These are phyloP conservation scores for Danio kyathit DNA, from an alignment of 2,797 vertebrate species.

Conservation along the genomic window DNA sequence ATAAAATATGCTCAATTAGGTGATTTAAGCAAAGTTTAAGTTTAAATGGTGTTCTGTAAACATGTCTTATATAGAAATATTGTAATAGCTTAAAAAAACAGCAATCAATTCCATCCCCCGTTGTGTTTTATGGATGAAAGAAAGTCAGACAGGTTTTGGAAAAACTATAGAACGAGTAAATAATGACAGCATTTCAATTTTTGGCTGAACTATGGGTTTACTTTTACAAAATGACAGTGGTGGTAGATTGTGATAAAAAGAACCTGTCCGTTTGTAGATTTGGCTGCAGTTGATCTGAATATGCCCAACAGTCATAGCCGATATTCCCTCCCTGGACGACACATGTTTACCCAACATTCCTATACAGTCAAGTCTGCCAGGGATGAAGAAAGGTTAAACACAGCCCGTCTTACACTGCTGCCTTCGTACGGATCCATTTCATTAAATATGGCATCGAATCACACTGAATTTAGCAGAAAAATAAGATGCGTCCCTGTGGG, in stretches of 20 bases:
- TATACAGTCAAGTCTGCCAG: constrained; percentile 17
- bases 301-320: not conserved
- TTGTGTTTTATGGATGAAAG: not conserved
- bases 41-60: too few species aligned
- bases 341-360: constrained; percentile 35
- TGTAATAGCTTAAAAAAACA: not conserved
- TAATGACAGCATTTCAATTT: not conserved
- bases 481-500: constrained; percentile 41
- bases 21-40: too few species aligned
- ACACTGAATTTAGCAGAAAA: constrained; percentile 43
- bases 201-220: not conserved
- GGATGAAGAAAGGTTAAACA: constrained; percentile 40
- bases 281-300: not conserved
- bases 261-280: not conserved
- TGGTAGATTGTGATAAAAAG: not conserved
- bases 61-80: not conserved
- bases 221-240: not conserved
- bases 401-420: constrained; percentile 13
- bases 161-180: not conserved
- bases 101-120: not conserved
- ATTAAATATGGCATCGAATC: constrained; percentile 45
- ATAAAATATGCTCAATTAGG: too few species aligned
- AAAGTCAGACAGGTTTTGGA: not conserved
- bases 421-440: constrained; percentile 29
- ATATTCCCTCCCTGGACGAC: not conserved